These are phyloP conservation scores for Diachasmimorpha longicaudata DNA, from an alignment of 1,140 invertebrate genomes.

Conservation along the genomic window DNA sequence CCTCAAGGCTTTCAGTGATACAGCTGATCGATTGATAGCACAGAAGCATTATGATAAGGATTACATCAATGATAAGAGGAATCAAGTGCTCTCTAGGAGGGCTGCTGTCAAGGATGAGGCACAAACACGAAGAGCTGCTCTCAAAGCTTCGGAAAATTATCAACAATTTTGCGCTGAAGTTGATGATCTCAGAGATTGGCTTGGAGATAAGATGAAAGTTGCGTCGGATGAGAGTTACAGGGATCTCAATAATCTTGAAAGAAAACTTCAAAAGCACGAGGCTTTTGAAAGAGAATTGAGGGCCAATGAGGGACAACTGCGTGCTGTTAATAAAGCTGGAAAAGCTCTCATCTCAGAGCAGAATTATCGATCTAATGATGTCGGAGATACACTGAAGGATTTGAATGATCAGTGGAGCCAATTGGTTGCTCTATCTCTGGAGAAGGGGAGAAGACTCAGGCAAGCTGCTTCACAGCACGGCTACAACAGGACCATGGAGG, in stretches of 20 bases:
- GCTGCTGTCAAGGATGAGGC: conserved; percentile 78
- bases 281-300: conserved; percentile 95
- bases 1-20: conserved; percentile 83
- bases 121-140: conserved; percentile 71
- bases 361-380: conserved; percentile 74
- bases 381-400: conserved; percentile 69
- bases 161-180: conserved; percentile 89
- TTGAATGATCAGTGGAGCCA: conserved; percentile 78
- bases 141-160: conserved; percentile 80
- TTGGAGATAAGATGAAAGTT: conserved; percentile 89
- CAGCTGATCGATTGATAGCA: conserved; percentile 83
- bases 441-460: conserved; percentile 82
- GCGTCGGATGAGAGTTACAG: conserved; percentile 93
- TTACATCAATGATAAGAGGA: conserved; percentile 76
- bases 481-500: conserved; percentile 79
- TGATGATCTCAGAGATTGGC: conserved; percentile 87
- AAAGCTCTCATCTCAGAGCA: conserved; percentile 73
- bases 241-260: conserved; percentile 88
- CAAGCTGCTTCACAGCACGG: conserved; percentile 80
- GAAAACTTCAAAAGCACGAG: conserved; percentile 96
- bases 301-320: conserved; percentile 87
- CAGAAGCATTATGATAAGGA: conserved; percentile 86
- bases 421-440: conserved; percentile 73
- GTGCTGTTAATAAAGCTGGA: conserved; percentile 82
- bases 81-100: conserved; percentile 77